Conservation (phyloP, 2,888 invertebrate species). For the Corbicula japonica region DNA sequence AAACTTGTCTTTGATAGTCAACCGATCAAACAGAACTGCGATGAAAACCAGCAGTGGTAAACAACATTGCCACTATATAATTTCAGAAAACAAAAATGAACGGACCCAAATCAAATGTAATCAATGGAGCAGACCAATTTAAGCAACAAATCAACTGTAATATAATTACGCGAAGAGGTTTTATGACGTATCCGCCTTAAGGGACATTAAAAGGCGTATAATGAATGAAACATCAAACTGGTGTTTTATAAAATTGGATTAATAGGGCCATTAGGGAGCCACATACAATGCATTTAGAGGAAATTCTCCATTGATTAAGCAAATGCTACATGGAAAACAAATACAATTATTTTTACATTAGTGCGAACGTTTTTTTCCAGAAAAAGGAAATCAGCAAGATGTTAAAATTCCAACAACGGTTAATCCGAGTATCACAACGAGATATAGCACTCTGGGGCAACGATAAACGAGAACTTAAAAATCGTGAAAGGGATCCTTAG, state of each 20-base stretch:
- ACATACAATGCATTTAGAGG: slow-evolving; percentile 40
- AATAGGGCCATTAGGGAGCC: slow-evolving; percentile 47
- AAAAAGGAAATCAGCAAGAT: too few species aligned
- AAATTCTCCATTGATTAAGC: slow-evolving; percentile 55
- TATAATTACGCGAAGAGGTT: slow-evolving; percentile 58
- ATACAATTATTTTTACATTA: slow-evolving; percentile 58
- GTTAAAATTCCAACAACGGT: too few species aligned
- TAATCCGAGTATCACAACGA: too few species aligned
- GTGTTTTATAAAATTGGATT: slow-evolving; percentile 63
- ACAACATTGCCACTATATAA: neutral
- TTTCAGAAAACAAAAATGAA: slow-evolving; percentile 19
- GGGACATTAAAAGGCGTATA: slow-evolving; percentile 52
- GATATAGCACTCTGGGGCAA: too few species aligned
- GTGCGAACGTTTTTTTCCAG: slow-evolving; percentile 23
- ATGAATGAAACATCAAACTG: slow-evolving; percentile 52
- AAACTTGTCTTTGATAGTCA: too few species aligned
- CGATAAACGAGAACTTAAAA: too few species aligned
- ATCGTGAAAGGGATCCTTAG: too few species aligned
- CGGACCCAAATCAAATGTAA: slow-evolving; percentile 19
- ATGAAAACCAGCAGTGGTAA: too few species aligned
- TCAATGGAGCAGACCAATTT: slow-evolving; percentile 53
- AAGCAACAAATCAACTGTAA: slow-evolving; percentile 67
- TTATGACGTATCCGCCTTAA: slow-evolving; percentile 54
- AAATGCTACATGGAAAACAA: slow-evolving; percentile 62
- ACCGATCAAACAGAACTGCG: too few species aligned